phyloP scores from a whole-genome alignment of 2,888 invertebrate species.

The Lymantria dispar region DNA sequence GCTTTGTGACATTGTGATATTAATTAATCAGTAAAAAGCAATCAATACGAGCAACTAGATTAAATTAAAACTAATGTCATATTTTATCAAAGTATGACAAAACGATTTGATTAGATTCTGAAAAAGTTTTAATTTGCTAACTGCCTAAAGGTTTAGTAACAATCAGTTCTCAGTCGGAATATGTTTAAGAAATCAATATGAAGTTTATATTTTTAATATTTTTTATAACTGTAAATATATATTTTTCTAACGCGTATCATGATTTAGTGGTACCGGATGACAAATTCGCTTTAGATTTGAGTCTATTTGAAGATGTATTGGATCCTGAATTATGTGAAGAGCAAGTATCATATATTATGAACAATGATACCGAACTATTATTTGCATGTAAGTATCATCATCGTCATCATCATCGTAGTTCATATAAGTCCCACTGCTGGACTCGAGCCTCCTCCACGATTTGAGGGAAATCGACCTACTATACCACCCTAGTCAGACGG shows the following conservation, averaged over 20 bases:
- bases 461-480: too few relatives aligned
- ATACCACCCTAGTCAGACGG: too few relatives aligned
- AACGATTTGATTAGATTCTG: slow-evolving; percentile 2
- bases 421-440: too few relatives aligned
- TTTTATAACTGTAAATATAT: slow-evolving; percentile 2
- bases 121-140: background rate
- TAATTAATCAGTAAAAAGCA: too few relatives aligned
- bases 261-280: slow-evolving; percentile 29
- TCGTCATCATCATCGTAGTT: too few relatives aligned
- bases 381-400: slow-evolving; percentile 59
- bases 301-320: slow-evolving; percentile 53
- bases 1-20: too few relatives aligned
- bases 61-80: background rate
- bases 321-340: slow-evolving; percentile 51
- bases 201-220: slow-evolving; percentile 11
- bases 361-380: slow-evolving; percentile 37
- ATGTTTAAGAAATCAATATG: slow-evolving; percentile 1
- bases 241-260: slow-evolving; percentile 17
- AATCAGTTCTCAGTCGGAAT: background rate
- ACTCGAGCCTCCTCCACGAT: too few relatives aligned
- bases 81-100: background rate
- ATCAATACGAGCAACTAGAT: too few relatives aligned
- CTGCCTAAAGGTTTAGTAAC: background rate
- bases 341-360: slow-evolving; percentile 48
- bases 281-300: slow-evolving; percentile 47